These are phyloP conservation scores for Reticulitermes lucifugus DNA, from an alignment of 2,888 invertebrate species.

Conservation along the genomic window DNA sequence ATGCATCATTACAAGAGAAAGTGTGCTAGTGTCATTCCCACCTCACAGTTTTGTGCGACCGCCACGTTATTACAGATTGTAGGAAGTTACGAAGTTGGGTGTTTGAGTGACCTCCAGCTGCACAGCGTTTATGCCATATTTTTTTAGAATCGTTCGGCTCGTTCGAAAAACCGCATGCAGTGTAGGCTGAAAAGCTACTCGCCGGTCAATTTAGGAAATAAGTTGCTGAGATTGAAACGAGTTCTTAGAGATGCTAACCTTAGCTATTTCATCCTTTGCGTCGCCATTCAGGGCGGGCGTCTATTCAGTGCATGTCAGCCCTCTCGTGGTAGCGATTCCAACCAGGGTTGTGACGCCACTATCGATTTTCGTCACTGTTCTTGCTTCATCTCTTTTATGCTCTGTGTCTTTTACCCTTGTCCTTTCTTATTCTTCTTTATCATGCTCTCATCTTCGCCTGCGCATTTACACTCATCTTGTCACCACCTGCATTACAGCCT, in stretches of 20 bases:
- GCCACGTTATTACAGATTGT: too few species aligned
- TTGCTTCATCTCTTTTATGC: constrained; percentile 62
- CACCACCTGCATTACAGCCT: constrained; percentile 56
- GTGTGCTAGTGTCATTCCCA: too few species aligned
- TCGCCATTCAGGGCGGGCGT: constrained; percentile 7
- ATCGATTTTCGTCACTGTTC: constrained; percentile 46
- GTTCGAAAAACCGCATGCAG: too few species aligned
- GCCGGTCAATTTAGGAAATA: neutral
- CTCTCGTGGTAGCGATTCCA: constrained; percentile 41
- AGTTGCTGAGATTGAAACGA: neutral
- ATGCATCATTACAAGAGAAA: too few species aligned
- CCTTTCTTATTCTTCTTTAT: neutral
- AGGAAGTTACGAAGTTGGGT: too few species aligned
- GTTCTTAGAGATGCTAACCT: neutral
- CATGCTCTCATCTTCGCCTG: neutral
- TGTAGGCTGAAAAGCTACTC: too few species aligned
- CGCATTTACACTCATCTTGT: constrained; percentile 51
- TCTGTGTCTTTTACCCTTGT: constrained; percentile 4
- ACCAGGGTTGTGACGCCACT: constrained; percentile 42
- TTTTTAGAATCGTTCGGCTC: too few species aligned
- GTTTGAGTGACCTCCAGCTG: too few species aligned
- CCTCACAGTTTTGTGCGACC: too few species aligned
- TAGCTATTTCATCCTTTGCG: neutral
- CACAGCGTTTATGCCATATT: too few species aligned
- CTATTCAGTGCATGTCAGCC: constrained; percentile 20